Evolutionary conservation across 2,113 vertebrate genomes (phyloP).

Genomic region (Neotragus pygmaeus): DNA sequence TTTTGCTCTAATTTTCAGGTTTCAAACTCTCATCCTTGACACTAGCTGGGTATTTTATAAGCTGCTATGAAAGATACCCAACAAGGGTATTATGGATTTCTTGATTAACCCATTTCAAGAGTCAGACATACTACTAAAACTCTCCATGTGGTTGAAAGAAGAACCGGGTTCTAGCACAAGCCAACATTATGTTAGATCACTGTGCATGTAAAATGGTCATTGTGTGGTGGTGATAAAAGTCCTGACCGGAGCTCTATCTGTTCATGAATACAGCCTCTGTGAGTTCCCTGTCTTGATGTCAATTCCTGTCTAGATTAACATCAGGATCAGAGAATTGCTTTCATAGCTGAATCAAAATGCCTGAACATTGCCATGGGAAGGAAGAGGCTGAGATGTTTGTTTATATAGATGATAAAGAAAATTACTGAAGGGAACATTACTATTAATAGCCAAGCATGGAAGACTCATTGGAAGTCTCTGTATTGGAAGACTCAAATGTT

Average conservation of each 20-base stretch:
- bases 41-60: background rate
- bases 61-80: background rate
- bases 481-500: background rate
- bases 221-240: background rate
- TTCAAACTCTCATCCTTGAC: background rate
- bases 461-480: background rate
- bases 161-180: background rate
- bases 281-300: background rate
- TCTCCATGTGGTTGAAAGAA: background rate
- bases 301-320: background rate
- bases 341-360: background rate
- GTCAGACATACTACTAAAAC: background rate
- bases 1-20: background rate
- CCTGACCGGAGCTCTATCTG: background rate
- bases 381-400: background rate
- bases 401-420: background rate
- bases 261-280: background rate
- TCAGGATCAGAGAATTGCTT: background rate
- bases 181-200: background rate
- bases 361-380: background rate
- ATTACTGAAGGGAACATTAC: background rate
- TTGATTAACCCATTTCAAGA: background rate
- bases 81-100: background rate
- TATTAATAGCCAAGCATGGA: background rate
- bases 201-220: background rate